Conservation (phyloP, 1,140 invertebrate species). For the Euura saliciscinereae region DNA sequence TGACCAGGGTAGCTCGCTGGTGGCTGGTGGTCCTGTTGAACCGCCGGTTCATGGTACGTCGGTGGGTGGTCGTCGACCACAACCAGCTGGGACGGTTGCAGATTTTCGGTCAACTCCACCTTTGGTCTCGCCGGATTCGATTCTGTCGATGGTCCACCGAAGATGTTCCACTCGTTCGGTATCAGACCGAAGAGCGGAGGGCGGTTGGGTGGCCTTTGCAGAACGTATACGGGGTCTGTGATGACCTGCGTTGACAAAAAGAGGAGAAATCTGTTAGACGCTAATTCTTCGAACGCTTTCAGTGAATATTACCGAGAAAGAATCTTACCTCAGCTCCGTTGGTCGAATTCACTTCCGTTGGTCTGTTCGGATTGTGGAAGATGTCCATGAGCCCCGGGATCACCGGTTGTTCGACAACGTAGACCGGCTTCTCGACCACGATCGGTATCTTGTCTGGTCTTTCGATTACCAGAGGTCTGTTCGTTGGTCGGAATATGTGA, state of each 20-base stretch:
- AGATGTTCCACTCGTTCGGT: constrained; percentile 15
- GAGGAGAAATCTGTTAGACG: background rate
- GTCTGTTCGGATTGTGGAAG: constrained; percentile 6
- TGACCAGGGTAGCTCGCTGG: too few relatives aligned
- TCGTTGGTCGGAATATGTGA: background rate
- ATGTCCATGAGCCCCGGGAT: constrained; percentile 12
- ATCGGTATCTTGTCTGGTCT: constrained; percentile 14
- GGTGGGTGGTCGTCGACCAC: too few relatives aligned
- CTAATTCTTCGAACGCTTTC: too few relatives aligned
- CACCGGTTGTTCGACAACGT: constrained; percentile 16
- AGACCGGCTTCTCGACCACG: constrained; percentile 20
- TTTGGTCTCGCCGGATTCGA: background rate
- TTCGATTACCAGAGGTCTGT: constrained; percentile 14
- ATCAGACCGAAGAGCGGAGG: background rate
- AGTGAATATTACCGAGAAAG: too few relatives aligned
- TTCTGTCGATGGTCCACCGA: background rate
- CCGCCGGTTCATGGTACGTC: too few relatives aligned
- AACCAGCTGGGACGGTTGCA: too few relatives aligned
- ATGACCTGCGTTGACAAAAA: constrained; percentile 18
- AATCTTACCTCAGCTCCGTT: constrained; percentile 18
- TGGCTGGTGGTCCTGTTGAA: too few relatives aligned
- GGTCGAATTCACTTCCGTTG: background rate
- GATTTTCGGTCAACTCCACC: background rate
- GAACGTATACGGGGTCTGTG: constrained; percentile 18
- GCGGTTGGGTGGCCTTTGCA: constrained; percentile 9